Evolutionary conservation across 1,140 invertebrate genomes (phyloP).

Genomic region (Zaprionus africanus): DNA sequence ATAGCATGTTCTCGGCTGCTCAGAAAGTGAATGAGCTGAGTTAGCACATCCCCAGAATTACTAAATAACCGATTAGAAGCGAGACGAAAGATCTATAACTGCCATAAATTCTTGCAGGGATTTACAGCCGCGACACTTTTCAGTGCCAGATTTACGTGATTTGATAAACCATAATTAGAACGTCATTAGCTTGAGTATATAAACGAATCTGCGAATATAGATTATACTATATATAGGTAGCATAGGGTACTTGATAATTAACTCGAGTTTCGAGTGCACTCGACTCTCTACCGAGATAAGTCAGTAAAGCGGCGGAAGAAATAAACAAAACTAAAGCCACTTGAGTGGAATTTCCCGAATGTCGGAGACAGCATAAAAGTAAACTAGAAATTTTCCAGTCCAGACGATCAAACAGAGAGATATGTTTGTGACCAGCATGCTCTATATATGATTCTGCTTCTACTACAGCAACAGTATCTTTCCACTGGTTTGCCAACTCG

Average conservation of each 20-base stretch:
- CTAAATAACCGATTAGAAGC: not conserved
- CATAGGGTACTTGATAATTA: conserved; percentile 19
- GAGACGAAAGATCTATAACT: conserved; percentile 1
- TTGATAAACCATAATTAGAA: conserved; percentile 37
- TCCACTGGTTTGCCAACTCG: conserved; percentile 20
- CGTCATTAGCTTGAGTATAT: conserved; percentile 16
- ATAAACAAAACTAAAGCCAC: not conserved
- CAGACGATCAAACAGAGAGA: not conserved
- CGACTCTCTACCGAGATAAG: conserved; percentile 20
- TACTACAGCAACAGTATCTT: conserved; percentile 10
- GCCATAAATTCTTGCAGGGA: not conserved
- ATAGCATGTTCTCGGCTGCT: not conserved
- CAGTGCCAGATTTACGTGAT: conserved; percentile 3
- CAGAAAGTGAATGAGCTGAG: not conserved
- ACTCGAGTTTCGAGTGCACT: conserved; percentile 24
- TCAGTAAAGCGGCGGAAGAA: conserved; percentile 10
- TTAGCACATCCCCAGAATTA: not conserved
- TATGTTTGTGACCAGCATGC: conserved; percentile 1
- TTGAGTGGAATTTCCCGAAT: conserved; percentile 5
- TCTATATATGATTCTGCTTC: not conserved
- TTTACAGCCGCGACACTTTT: not conserved
- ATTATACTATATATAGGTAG: not conserved
- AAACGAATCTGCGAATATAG: not conserved
- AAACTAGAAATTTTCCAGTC: conserved; percentile 22
- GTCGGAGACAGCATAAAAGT: not conserved